A percentile compares a stretch with the other conserved stretches of the same genome.
These are phyloP conservation scores for Brachionichthys hirsutus DNA, from an alignment of 2,113 vertebrate species.

Conservation along the genomic window DNA sequence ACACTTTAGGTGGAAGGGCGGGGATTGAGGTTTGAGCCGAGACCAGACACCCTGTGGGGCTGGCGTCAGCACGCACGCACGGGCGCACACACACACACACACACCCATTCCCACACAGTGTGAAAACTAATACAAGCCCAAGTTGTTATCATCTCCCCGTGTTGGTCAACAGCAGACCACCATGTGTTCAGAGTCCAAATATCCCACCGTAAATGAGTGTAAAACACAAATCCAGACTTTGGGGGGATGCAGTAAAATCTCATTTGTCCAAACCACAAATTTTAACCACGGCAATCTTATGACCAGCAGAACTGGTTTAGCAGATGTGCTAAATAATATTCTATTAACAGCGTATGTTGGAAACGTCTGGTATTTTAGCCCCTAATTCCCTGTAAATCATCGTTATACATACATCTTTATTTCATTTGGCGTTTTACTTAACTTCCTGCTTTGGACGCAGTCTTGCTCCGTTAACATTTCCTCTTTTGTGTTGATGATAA, in stretches of 20 bases:
- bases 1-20: constrained; percentile 15
- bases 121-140: constrained; percentile 16
- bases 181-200: constrained; percentile 30
- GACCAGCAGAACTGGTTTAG: constrained; percentile 37
- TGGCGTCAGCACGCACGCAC: constrained; percentile 57
- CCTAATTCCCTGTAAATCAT: not conserved
- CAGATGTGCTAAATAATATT: constrained; percentile 61
- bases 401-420: not conserved
- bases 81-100: constrained; percentile 12
- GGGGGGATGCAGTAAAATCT: constrained; percentile 29
- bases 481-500: not conserved
- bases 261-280: constrained; percentile 52
- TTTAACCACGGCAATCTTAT: constrained; percentile 36
- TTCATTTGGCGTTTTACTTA: too few relatives aligned
- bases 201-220: constrained; percentile 20
- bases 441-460: not conserved
- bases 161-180: constrained; percentile 56
- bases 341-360: constrained; percentile 45
- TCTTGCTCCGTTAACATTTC: not conserved
- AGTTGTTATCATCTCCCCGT: constrained; percentile 29
- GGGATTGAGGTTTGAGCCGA: constrained; percentile 16
- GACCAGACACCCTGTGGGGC: constrained; percentile 56
- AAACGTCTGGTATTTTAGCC: constrained; percentile 28
- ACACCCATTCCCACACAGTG: constrained; percentile 11
- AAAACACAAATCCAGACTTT: constrained; percentile 49